These are phyloP conservation scores for Trichogramma pretiosum DNA, from an alignment of 1,140 invertebrate genomes.

Conservation along the genomic window DNA sequence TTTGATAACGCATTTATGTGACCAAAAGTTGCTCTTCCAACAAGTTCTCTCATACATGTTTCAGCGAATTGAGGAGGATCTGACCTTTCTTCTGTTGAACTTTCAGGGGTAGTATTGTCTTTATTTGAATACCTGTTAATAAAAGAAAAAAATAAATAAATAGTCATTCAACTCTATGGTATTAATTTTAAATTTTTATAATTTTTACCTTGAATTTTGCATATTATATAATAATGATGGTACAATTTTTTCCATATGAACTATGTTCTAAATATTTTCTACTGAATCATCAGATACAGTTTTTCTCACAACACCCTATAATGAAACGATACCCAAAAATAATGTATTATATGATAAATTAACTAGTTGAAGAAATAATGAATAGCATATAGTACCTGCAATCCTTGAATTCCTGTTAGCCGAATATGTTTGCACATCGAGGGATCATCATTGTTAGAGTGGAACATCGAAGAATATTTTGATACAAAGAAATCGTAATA, in stretches of 20 bases:
- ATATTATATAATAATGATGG: constrained; percentile 97
- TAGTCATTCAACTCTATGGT: too few relatives aligned
- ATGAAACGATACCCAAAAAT: too few relatives aligned
- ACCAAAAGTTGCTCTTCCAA: constrained; percentile 88
- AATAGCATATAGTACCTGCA: constrained; percentile 54
- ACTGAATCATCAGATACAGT: constrained; percentile 97
- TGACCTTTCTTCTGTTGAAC: constrained; percentile 49
- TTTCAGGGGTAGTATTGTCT: constrained; percentile 45
- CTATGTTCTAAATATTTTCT: constrained; percentile 96
- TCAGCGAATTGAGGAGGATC: constrained; percentile 82
- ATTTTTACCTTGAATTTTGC: constrained; percentile 60
- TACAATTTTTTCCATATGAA: constrained; percentile 99
- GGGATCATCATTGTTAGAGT: constrained; percentile 65
- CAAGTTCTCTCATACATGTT: constrained; percentile 87
- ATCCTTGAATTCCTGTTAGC: constrained; percentile 74
- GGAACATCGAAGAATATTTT: constrained; percentile 96
- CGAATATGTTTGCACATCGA: constrained; percentile 66
- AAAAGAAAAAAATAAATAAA: too few relatives aligned
- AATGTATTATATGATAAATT: too few relatives aligned
- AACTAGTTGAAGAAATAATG: too few relatives aligned
- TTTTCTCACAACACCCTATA: constrained; percentile 91
- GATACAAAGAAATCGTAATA: constrained; percentile 99
- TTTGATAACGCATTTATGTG: constrained; percentile 81
- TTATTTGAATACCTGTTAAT: constrained; percentile 37
- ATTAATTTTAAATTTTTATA: too few relatives aligned